Evolutionary conservation across 2,797 vertebrate species (phyloP).

Genomic region (Tokudaia tokunoshimensis): DNA sequence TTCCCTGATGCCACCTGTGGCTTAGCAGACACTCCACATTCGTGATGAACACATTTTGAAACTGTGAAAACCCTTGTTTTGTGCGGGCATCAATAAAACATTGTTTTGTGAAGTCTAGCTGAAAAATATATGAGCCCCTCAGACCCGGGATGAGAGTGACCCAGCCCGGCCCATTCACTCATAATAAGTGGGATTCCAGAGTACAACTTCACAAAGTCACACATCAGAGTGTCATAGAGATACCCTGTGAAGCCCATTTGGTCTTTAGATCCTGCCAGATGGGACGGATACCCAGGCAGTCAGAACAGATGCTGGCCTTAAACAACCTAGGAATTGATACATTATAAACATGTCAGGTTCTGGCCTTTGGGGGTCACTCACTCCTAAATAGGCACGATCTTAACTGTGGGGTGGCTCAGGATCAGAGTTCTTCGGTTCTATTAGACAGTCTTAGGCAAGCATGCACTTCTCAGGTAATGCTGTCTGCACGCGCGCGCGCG

Average conservation of each 20-base stretch:
- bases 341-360: not conserved
- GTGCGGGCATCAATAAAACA: constrained; percentile 51
- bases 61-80: constrained; percentile 58
- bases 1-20: constrained; percentile 27
- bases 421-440: constrained; percentile 16
- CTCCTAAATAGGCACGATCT: constrained; percentile 12
- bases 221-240: not conserved
- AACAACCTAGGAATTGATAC: constrained; percentile 6
- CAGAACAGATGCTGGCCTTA: not conserved
- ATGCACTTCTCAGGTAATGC: constrained; percentile 4
- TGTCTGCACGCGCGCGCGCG: not conserved
- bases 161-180: constrained; percentile 1
- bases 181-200: constrained; percentile 32
- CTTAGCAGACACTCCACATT: constrained; percentile 23
- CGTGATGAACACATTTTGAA: constrained; percentile 26
- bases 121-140: constrained; percentile 33
- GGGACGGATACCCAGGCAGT: not conserved
- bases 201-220: constrained; percentile 32
- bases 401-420: constrained; percentile 44
- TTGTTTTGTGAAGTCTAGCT: constrained; percentile 55
- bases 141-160: not conserved
- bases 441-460: constrained; percentile 30
- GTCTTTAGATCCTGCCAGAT: not conserved
- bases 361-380: not conserved
- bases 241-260: not conserved